A percentile compares a stretch with the other conserved stretches of the same genome.
Conservation (phyloP, 2,113 vertebrate species). For the Acanthochromis polyacanthus region DNA sequence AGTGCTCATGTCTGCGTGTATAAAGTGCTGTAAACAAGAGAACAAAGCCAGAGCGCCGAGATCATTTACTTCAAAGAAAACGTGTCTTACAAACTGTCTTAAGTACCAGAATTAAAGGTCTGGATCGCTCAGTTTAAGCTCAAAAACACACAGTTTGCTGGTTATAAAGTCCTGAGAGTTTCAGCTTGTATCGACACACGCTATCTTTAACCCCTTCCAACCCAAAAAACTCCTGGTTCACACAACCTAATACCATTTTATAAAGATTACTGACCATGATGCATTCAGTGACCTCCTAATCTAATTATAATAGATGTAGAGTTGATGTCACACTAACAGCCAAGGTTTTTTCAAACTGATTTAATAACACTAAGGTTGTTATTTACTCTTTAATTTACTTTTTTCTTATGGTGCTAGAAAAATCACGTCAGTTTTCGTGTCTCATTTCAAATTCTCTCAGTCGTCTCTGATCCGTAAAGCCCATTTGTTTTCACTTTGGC, state of each 20-base stretch:
- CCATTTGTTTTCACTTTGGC: too few relatives aligned
- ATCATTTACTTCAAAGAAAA: slow-evolving; percentile 9
- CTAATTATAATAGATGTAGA: not conserved
- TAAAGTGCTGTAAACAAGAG: slow-evolving; percentile 4
- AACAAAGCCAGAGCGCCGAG: slow-evolving; percentile 6
- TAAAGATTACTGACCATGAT: not conserved
- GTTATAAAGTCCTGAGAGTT: not conserved
- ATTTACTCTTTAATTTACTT: not conserved
- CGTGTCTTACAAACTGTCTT: not conserved
- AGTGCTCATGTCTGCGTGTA: not conserved
- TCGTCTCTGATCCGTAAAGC: too few relatives aligned
- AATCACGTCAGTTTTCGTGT: too few relatives aligned
- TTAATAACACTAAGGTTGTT: not conserved
- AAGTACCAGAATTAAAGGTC: slow-evolving; percentile 10
- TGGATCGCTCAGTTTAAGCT: not conserved
- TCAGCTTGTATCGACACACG: slow-evolving; percentile 9
- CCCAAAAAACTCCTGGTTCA: not conserved
- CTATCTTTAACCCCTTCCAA: not conserved
- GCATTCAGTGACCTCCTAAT: not conserved
- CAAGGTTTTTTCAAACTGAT: not conserved
- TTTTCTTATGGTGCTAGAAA: too few relatives aligned
- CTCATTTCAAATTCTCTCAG: too few relatives aligned
- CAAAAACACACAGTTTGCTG: too few relatives aligned
- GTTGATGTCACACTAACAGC: not conserved
- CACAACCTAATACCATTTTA: not conserved